Base-by-base conservation (phyloP, 2,888 invertebrate species). In the Eupithecia tripunctaria region DNA sequence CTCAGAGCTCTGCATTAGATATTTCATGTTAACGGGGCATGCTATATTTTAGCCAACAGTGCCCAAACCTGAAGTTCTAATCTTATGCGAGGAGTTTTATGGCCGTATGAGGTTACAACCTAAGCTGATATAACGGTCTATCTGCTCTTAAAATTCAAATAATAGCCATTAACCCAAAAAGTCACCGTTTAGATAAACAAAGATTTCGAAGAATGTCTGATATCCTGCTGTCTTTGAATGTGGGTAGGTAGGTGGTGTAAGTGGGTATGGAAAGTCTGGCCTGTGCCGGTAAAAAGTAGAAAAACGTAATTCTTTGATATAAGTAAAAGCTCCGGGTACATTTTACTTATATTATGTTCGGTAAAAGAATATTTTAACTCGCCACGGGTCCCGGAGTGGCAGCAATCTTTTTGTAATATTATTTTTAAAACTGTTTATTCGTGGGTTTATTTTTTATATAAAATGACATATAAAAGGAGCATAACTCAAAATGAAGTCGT, bases 141-240 rank as follows among this genome's bases (percentile, higher is more conserved):
- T 38, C 60, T 73, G 70, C 56, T 71, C 68, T 79, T 73, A 74
- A 78, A 74, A 79, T 78, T 78, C 75, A 76, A 79, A 79, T 77
- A 77, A 75, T 71, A 76, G 72, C 74, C 72, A 78, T 80, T 80
- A 80, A 71, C 80, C 80, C 71, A 75, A 74, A 78, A 80, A 67
- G 60, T 67, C 65, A 68, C 51, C 18, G 56, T 72, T 74, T 70
- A 70, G 70, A 74, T 74, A 75, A 68, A 72, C 72, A 75, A 69
- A 27, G 43, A 68, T 68, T 70, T 63, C 60, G 27, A 72, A 75
- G 67, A 75, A 72, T 67, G 60, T 59, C 70, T 67, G 47, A 67
- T 72, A 65, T 75, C 67, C 75, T 72, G 72, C 66, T 72, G 43
- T 66, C 51, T 43, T 41, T 72, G 25, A 62, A 68, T 71, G 74